phyloP scores from a whole-genome alignment of 2,113 vertebrate species.

The Emberiza fucata region DNA sequence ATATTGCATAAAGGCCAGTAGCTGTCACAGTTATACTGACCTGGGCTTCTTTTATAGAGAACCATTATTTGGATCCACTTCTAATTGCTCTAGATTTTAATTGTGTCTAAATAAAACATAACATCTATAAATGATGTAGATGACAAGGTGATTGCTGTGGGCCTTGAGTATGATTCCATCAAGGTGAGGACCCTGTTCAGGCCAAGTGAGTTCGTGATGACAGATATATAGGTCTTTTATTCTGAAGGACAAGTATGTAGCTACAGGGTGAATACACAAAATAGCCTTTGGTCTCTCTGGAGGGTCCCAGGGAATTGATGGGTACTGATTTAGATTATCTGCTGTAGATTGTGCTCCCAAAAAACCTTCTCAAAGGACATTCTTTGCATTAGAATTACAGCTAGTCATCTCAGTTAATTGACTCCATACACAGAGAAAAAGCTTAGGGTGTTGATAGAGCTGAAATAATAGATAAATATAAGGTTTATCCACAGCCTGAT shows the following conservation, averaged over 20 bases:
- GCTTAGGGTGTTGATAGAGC: not conserved
- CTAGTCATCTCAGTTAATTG: not conserved
- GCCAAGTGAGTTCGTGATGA: not conserved
- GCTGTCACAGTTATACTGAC: not conserved
- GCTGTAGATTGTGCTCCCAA: not conserved
- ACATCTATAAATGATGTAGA: not conserved
- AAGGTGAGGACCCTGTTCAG: not conserved
- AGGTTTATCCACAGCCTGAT: not conserved
- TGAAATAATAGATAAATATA: not conserved
- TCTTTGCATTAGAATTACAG: not conserved
- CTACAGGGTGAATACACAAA: not conserved
- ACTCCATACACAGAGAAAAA: not conserved
- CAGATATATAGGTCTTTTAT: not conserved
- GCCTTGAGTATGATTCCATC: not conserved
- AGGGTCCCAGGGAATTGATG: not conserved
- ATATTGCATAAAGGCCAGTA: not conserved
- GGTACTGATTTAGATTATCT: not conserved
- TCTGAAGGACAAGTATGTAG: not conserved
- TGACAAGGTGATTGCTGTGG: not conserved
- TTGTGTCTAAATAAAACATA: not conserved
- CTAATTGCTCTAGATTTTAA: constrained; percentile 25
- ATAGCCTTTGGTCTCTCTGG: not conserved
- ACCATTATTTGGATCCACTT: not conserved
- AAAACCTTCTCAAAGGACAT: not conserved
- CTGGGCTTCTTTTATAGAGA: not conserved